Evolutionary conservation across 1,140 invertebrate species (phyloP).

Genomic region (Drosophila willistoni): DNA sequence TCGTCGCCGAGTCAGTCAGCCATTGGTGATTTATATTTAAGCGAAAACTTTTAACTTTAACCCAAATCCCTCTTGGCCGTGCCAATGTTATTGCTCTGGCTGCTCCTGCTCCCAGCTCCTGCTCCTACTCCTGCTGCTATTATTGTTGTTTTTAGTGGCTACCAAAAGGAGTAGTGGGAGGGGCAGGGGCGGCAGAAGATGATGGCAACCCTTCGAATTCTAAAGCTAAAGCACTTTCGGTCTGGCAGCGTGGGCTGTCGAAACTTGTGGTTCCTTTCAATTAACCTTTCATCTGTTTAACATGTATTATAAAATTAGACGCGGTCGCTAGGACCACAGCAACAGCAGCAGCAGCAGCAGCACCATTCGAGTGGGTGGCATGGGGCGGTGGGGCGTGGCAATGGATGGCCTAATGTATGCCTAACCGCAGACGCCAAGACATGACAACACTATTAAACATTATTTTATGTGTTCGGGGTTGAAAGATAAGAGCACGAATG

Average conservation of each 20-base stretch:
- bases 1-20: conserved; percentile 60
- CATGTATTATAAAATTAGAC: conserved; percentile 81
- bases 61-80: conserved; percentile 60
- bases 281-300: conserved; percentile 81
- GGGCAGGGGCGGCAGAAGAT: neutral
- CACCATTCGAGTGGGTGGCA: conserved; percentile 19
- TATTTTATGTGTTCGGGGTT: conserved; percentile 39
- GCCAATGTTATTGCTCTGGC: conserved; percentile 25
- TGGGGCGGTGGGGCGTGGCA: conserved; percentile 3
- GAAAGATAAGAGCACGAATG: conserved; percentile 36
- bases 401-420: conserved; percentile 68
- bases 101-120: conserved; percentile 21
- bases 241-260: conserved; percentile 59
- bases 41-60: conserved; percentile 79
- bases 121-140: conserved; percentile 27
- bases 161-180: neutral
- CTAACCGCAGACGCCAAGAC: conserved; percentile 73
- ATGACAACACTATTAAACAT: conserved; percentile 80
- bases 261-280: conserved; percentile 79
- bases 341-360: conserved; percentile 1
- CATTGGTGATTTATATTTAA: conserved; percentile 79
- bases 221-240: conserved; percentile 37
- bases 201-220: conserved; percentile 63
- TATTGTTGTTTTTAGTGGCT: conserved; percentile 11
- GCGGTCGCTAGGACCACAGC: conserved; percentile 67